Evolutionary conservation across 2,797 vertebrate species (phyloP), one percentile per base, ranked within the genome.

Genomic region (Acridotheres tristis): DNA sequence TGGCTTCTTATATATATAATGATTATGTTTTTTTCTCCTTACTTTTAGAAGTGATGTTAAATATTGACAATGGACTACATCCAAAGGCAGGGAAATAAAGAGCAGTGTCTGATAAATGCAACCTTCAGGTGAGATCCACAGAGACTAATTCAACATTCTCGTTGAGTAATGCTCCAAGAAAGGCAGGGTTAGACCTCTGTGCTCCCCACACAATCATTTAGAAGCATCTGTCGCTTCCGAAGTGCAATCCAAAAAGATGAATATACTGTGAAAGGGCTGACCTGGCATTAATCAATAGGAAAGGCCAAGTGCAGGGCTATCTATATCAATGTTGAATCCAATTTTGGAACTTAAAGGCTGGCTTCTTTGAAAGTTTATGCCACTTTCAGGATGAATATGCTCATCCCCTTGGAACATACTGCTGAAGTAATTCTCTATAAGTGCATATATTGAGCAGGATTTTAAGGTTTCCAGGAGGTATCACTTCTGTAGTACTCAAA

Each of bases 281-380:
- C 85, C 68, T 68, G 89, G 65, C 78, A 80, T 89, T 89, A 93
- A 88, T 92, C 88, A 92, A n/a, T 81, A 75, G 8, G 38, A 94
- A 94, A 84, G 79, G 85, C 30, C 85, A 94, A 80, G 47, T 75
- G 27, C 43, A 80, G 43, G 65, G 51, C 58, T 91, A 68, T 71
- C 82, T 91, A 65, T 85, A 85, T 83, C 82, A 91, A 85, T 92
- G 14, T 74, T 95, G 38, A 74, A 57, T 94, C 27, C 16, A 90
- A 78, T 94, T 94, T 92, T 91, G 42, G 61, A 92, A 67, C 54
- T 65, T 89, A 83, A 74, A 88, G 26, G 4, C 43, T 80, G 62
- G 42, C 38, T 87, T 90, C 27, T 72, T 77, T 91, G 61, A 91
- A 92, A 93, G 42, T 30, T 80, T 92, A 54, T 85, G 32, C 45